Evolutionary conservation across 2,113 vertebrate species (phyloP).

Genomic region (Telmatochromis brachygnathus): DNA sequence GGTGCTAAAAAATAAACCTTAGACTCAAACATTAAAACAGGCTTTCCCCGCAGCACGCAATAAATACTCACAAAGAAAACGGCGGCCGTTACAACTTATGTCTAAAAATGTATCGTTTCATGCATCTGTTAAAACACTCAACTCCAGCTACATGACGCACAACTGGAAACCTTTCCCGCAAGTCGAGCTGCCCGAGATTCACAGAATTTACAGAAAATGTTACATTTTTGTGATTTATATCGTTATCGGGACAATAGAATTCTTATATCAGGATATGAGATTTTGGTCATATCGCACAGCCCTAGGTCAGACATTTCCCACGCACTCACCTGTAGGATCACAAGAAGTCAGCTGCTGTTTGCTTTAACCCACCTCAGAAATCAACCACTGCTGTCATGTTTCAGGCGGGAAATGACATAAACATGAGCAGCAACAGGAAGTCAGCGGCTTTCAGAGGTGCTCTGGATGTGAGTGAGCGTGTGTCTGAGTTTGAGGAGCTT

Average conservation of each 20-base stretch:
- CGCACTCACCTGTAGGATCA: not conserved
- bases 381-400: not conserved
- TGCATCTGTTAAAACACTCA: accelerated
- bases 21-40: not conserved
- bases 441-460: not conserved
- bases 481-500: not conserved
- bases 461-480: not conserved
- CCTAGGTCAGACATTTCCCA: not conserved
- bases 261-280: not conserved
- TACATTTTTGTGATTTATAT: not conserved
- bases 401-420: not conserved
- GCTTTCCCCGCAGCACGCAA: not conserved
- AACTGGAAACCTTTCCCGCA: not conserved
- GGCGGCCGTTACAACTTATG: accelerated
- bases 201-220: not conserved
- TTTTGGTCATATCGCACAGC: not conserved
- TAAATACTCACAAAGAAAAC: not conserved
- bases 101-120: accelerated
- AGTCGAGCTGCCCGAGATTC: not conserved
- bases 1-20: not conserved
- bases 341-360: not conserved
- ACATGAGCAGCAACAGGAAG: not conserved
- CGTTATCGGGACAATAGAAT: not conserved
- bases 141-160: accelerated
- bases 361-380: not conserved